phyloP scores from a whole-genome alignment of 2,888 invertebrate species.

The Oegoconia quadripuncta region DNA sequence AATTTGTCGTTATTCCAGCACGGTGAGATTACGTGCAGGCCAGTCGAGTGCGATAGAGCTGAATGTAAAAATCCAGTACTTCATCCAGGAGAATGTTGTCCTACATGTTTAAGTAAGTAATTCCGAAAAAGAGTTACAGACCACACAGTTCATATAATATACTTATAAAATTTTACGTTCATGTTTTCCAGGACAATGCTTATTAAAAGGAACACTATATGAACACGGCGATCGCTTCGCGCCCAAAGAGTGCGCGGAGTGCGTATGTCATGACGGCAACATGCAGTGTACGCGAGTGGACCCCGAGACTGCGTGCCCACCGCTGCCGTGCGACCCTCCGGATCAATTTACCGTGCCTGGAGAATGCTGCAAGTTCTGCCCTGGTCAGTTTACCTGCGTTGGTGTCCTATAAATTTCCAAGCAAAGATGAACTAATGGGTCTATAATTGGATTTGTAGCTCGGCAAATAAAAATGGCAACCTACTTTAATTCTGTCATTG shows the following conservation, averaged over 20 bases:
- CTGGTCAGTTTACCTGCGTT: slow-evolving; percentile 83
- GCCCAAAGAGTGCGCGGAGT: slow-evolving; percentile 88
- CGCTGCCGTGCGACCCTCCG: slow-evolving; percentile 85
- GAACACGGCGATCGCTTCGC: slow-evolving; percentile 89
- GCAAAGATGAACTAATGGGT: too few relatives aligned
- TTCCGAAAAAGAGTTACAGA: neutral
- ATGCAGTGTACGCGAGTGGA: slow-evolving; percentile 88
- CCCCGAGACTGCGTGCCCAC: slow-evolving; percentile 86
- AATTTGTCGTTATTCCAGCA: slow-evolving; percentile 77
- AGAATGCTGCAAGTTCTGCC: slow-evolving; percentile 94
- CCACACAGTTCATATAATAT: slow-evolving; percentile 8
- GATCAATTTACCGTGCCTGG: slow-evolving; percentile 90
- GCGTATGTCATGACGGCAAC: slow-evolving; percentile 89
- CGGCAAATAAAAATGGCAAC: too few relatives aligned
- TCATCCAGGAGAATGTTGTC: slow-evolving; percentile 90
- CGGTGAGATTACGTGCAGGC: slow-evolving; percentile 91
- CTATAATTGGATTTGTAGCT: too few relatives aligned
- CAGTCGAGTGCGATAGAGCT: slow-evolving; percentile 87
- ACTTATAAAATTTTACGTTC: neutral
- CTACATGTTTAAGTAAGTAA: slow-evolving; percentile 90
- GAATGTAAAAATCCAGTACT: slow-evolving; percentile 90
- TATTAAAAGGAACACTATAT: slow-evolving; percentile 82
- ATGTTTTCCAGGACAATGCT: slow-evolving; percentile 83
- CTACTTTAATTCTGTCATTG: too few relatives aligned
- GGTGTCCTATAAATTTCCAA: too few relatives aligned